Conservation (phyloP, 2,113 vertebrate genomes). For the Boulengerochromis microlepis region DNA sequence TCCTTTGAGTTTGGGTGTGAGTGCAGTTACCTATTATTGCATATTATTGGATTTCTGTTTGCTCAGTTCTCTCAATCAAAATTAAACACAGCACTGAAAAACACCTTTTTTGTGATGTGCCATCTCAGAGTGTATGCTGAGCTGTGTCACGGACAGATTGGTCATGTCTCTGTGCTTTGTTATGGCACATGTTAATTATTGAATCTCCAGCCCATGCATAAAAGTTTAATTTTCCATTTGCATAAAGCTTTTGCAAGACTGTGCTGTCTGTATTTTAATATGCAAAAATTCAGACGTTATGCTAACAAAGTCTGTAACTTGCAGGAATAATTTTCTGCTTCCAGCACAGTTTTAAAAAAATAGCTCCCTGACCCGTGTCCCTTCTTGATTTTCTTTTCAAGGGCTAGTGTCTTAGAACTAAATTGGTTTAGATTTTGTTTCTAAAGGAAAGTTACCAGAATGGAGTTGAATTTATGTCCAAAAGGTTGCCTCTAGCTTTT, state of each 20-base stretch:
- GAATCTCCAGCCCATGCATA: background rate
- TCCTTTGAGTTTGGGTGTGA: background rate
- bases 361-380: background rate
- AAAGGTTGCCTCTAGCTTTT: background rate
- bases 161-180: background rate
- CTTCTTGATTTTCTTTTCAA: background rate
- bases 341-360: background rate
- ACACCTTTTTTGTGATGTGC: background rate
- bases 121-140: background rate
- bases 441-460: background rate
- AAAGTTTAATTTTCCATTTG: slow-evolving; percentile 38
- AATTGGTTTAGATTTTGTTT: background rate
- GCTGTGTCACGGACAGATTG: background rate
- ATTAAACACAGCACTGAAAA: background rate
- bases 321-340: slow-evolving; percentile 21
- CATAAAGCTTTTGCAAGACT: slow-evolving; percentile 9
- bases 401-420: background rate
- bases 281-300: slow-evolving; percentile 24
- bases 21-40: background rate
- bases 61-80: background rate
- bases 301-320: slow-evolving; percentile 21
- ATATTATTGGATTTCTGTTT: slow-evolving; percentile 7
- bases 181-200: background rate
- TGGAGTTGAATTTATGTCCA: background rate
- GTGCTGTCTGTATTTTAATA: slow-evolving; percentile 13